phyloP scores from a whole-genome alignment of 2,113 vertebrate genomes.

The Thunnus thynnus region DNA sequence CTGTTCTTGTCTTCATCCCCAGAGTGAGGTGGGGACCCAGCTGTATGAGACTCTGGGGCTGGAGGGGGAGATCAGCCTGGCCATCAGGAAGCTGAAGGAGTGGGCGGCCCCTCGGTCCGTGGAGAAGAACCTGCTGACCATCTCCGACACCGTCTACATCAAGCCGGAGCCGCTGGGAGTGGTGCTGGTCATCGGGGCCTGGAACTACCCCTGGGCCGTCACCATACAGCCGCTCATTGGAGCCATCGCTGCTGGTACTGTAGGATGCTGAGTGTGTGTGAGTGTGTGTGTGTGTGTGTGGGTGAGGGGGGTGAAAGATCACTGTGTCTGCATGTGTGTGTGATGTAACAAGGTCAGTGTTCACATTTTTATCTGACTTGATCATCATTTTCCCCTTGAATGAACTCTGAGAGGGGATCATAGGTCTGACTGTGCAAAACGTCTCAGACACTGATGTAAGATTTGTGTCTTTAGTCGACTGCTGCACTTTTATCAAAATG shows the following conservation, averaged over 20 bases:
- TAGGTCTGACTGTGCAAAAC: neutral
- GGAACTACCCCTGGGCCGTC: constrained; percentile 95
- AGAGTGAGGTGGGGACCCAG: constrained; percentile 81
- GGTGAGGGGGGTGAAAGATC: constrained; percentile 12
- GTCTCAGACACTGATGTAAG: neutral
- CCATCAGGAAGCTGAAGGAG: constrained; percentile 84
- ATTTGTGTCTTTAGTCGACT: neutral
- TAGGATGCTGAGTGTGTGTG: constrained; percentile 6
- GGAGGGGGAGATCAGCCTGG: constrained; percentile 84
- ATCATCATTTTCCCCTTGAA: neutral
- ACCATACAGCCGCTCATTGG: constrained; percentile 90
- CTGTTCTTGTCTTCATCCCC: constrained; percentile 2
- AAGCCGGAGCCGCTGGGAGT: constrained; percentile 90
- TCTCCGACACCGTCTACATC: constrained; percentile 88
- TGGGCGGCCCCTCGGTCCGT: constrained; percentile 88
- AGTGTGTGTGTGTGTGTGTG: neutral
- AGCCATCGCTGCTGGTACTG: constrained; percentile 93
- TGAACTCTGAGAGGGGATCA: constrained; percentile 2
- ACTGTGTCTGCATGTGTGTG: neutral
- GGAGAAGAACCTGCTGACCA: constrained; percentile 85
- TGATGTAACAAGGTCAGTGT: constrained; percentile 33
- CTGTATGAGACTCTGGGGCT: constrained; percentile 86
- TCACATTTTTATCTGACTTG: constrained; percentile 24
- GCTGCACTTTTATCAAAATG: neutral
- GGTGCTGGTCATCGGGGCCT: constrained; percentile 92